phyloP scores from a whole-genome alignment of 2,113 vertebrate species.

The Cranoglanis bouderius region DNA sequence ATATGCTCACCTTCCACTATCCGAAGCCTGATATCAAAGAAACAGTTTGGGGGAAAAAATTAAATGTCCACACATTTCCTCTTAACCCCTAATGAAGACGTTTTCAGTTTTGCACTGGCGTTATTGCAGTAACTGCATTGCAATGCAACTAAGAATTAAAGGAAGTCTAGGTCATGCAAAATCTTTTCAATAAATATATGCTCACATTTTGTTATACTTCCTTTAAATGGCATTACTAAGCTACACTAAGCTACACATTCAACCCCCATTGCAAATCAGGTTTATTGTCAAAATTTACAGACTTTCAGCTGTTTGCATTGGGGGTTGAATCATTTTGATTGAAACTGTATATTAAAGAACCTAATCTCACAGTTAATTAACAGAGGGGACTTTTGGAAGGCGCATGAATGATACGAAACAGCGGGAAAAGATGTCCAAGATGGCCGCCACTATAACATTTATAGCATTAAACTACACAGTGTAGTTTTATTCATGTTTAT shows the following conservation, averaged over 20 bases:
- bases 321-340: no score
- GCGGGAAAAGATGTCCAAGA: neutral
- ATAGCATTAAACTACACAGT: neutral
- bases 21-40: neutral
- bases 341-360: no score
- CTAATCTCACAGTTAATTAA: neutral
- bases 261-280: no score
- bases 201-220: neutral
- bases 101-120: neutral
- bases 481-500: neutral
- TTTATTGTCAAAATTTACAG: no score
- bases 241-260: no score
- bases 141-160: neutral
- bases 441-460: neutral
- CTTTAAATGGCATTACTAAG: neutral
- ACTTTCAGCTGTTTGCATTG: no score
- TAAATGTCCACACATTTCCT: neutral
- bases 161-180: no score
- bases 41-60: neutral
- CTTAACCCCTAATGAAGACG: neutral
- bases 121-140: no score
- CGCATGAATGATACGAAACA: neutral
- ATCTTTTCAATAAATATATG: neutral
- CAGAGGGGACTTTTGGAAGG: neutral
- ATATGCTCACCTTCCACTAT: neutral